Evolutionary conservation across 2,113 vertebrate genomes (phyloP), one percentile per base, ranked within the genome.

Genomic region (Manacus vitellinus): DNA sequence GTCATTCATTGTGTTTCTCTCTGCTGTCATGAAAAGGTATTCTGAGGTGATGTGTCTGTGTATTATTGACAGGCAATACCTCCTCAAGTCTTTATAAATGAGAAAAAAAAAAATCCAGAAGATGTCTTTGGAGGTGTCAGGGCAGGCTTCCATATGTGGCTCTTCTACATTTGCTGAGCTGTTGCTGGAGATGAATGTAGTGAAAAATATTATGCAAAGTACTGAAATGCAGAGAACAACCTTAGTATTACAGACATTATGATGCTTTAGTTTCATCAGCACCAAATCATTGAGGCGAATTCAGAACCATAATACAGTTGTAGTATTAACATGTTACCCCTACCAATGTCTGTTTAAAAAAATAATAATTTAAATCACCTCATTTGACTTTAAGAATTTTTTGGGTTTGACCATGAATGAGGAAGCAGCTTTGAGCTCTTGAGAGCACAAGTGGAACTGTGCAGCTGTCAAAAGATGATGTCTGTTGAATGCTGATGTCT

Each of bases 1-100:
- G 0, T 77, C 49, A 14, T 51, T 70, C 33, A 7, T 9, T 52
- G n/a, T 0, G 0, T 75, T 70, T 83, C 33, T 54, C 28, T 59
- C 12, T 66, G 31, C 20, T 94, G 6, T 78, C 7, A 0, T 5
- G 47, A 67, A 17, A 55, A 89, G 27, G 24, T 81, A 52, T 71
- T 91, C 67, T 55, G 43, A 81, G 47, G 39, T 3, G 4, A 33
- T 66, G 6, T 19, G 22, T 23, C 13, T 25, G 22, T 58, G 15
- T 11, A 2, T 41, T 93, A 52, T 8, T 61, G 49, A n/a, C 11
- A n/a, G 49, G 33, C 14, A 74, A 8, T 87, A 31, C 16, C 4
- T n/a, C 12, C n/a, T 81, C 39, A 30, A 16, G 72, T 77, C 19
- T 73, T 87, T 41, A 19, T 66, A 37, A 84, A 15, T 52, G 58